Base-by-base conservation (phyloP, 2,113 vertebrate species). In the Xiphias gladius region DNA sequence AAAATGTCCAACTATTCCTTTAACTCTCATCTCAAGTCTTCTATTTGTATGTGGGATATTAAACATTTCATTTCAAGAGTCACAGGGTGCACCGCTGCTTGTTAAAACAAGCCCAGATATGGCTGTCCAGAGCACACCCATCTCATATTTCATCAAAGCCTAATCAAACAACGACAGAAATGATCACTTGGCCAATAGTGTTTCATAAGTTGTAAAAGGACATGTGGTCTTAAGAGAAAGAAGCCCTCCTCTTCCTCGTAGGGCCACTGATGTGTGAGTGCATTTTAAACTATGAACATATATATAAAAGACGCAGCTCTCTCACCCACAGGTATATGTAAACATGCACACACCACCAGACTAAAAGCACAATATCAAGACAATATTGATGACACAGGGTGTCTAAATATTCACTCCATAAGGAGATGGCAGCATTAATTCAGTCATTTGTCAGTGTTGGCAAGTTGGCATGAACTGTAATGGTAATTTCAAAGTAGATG, bases 21-120 rank as follows among this genome's bases (percentile, higher is more conserved):
- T 48, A 50, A 63, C 48, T 37, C 11, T 68, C 3, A 22, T 28
- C n/a, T 43, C 2, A 43, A 52, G 46, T 46, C 41, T 70, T 73
- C 32, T 54, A 35, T 35, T 22, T 61, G 50, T 57, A 41, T 7
- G 9, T 30, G 37, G 76, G 52, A 72, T 39, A 55, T 35, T n/a
- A 17, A 61, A 43, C 16, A 37, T 39, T 37, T 80, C 24, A 50
- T 35, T 37, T 24, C 4, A 35, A 20, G 43, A 62, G 32, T 43
- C 22, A 14, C 17, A 72, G 61, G 1, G 2, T 12, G 35, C 28
- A 68, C 73, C 58, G 61, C 82, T 86, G 82, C 89, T 82, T 91
- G 91, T 76, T 86, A 57, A 70, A 91, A 92, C 89, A 90, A 84
- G 91, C 73, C 70, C 83, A 54, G 39, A 63, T 26, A 65, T 4